Base-by-base conservation (phyloP, 2,113 vertebrate genomes). In the Terrapene triunguis region DNA sequence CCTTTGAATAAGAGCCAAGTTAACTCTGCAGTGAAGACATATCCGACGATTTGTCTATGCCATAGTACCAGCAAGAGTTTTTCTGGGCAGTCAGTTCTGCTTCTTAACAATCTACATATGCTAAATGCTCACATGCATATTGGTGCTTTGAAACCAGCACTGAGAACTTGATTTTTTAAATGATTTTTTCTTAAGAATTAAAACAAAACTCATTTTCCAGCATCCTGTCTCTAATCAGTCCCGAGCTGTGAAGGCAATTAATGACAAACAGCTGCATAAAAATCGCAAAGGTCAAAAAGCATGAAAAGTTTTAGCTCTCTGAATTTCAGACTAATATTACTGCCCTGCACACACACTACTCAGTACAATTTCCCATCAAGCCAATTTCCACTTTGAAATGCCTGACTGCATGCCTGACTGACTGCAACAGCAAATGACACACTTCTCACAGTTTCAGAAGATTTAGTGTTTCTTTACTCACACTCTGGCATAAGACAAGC, bases 251-350 rank as follows among this genome's bases (percentile, higher is more conserved):
- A 95, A 92, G 82, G 91, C 54, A 83, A 82, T 79, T 83, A n/a
- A 83, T 2, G 76, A 87, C 74, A 59, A 90, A 3, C 94, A 95
- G 93, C 94, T 96, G 93, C 51, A 88, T 91, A 91, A 94, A 94
- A 96, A 55, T 51, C 1, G 42, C 76, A 29, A 47, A 82, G 24
- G 27, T 5, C 24, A 5, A 8, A 72, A 72, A 84, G 91, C 3
- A 1, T 69, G 89, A 35, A 38, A 8, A 7, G 97, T 97, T 96
- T 93, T 96, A 97, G 9, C 93, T 96, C 95, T 78, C 90, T 95
- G 47, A 93, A 82, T 74, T 8, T 88, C 82, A 1, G 8, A 17
- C 32, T 35, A 76, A 54, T 87, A 8, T 17, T 53, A 0, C 53
- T 47, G 80, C 14, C 85, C 62, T 55, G 47, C 92, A 29, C 69